phyloP scores from a whole-genome alignment of 2,797 vertebrate species.

The Lutjanus campechanus region DNA sequence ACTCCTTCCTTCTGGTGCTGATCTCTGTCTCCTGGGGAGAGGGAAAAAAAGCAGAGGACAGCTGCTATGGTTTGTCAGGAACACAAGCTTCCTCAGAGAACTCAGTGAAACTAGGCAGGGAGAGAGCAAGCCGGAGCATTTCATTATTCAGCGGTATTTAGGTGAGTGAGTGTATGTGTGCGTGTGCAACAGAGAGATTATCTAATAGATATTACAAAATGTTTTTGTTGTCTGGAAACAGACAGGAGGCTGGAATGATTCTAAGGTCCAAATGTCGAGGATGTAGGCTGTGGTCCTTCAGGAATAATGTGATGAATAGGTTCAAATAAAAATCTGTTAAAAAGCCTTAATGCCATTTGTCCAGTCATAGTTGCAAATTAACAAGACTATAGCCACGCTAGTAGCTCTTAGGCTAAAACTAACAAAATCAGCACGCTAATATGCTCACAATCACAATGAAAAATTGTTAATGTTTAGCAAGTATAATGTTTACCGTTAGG shows the following conservation, averaged over 20 bases:
- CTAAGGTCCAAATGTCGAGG: conserved; percentile 20
- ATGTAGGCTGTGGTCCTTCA: neutral
- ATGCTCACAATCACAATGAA: neutral
- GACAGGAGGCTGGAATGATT: conserved; percentile 27
- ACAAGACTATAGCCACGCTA: too few relatives aligned
- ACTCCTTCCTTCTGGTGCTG: conserved; percentile 86
- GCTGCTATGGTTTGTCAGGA: conserved; percentile 65
- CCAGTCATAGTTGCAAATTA: neutral
- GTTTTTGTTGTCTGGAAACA: conserved; percentile 26
- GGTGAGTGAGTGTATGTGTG: conserved; percentile 14
- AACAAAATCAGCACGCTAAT: neutral
- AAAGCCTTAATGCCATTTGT: neutral
- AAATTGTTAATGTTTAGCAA: neutral
- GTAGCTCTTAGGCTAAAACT: neutral
- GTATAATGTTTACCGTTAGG: neutral
- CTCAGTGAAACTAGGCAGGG: conserved; percentile 24
- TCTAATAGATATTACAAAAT: conserved; percentile 38
- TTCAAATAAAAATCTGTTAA: conserved; percentile 5
- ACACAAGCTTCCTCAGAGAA: conserved; percentile 57
- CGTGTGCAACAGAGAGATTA: conserved; percentile 30
- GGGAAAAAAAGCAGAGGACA: conserved; percentile 55
- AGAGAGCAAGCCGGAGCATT: conserved; percentile 19
- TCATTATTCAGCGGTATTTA: conserved; percentile 47
- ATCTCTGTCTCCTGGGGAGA: conserved; percentile 86
- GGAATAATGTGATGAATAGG: conserved; percentile 13